Evolutionary conservation across 2,113 vertebrate genomes (phyloP), one percentile per base, ranked within the genome.

Genomic region (Leucoraja erinaceus): DNA sequence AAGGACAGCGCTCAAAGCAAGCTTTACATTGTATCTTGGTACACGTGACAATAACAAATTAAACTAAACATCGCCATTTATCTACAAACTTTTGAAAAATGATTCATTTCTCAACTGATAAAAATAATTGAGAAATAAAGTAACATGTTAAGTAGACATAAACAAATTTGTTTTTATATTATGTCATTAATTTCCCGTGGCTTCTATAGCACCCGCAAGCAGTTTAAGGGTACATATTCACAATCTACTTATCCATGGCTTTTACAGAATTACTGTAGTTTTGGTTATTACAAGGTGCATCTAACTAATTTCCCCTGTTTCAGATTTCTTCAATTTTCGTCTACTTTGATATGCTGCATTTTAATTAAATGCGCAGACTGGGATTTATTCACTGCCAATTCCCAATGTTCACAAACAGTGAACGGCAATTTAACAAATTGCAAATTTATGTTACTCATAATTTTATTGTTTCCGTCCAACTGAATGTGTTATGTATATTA

Each of bases 241-340:
- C 5, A 66, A 88, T 88, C 28, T 63, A 88, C 61, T 31, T 66
- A 31, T 0, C 1, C 5, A 61, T 16, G 61, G 5, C 59, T 59
- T 66, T 12, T 66, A 63, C 59, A 63, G 59, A n/a, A 31, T 63
- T 88, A 47, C 38, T 47, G 38, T 47, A 7, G 59, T 9, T 70
- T 91, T 91, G 88, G 31, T 25, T 90, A 70, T 70, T 47, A 70
- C 70, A 70, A 70, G 66, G 16, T 38, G 8, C 66, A 68, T 91
- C n/a, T 25, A 38, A 66, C 61, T 90, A 18, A 91, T 91, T 90
- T 91, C 88, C 66, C 88, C 70, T 91, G 63, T 91, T 91, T 72
- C 33, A 38, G 63, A 91, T 91, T 70, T 70, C 66, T 70, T 47
- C 66, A 38, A 91, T 47, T 72, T 91, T 91, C 33, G 47, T 70